A percentile compares a stretch with the other conserved stretches of the same genome.
Evolutionary conservation across 2,888 invertebrate species (phyloP).

Genomic region (Baronia brevicornis): DNA sequence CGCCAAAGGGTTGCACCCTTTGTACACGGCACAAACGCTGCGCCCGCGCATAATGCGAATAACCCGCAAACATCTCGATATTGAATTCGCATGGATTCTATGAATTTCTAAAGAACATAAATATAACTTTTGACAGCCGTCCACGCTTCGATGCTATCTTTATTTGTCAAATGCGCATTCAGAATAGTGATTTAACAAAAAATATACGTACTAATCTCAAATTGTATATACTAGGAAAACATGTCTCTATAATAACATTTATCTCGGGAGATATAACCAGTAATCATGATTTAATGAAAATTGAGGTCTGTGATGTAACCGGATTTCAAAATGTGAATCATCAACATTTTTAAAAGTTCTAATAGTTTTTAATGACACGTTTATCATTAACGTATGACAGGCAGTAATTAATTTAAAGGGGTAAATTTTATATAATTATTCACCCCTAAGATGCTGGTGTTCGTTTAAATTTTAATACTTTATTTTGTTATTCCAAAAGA

Average conservation of each 20-base stretch:
- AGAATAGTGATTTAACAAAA: constrained; percentile 45
- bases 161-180: constrained; percentile 60
- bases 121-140: constrained; percentile 73
- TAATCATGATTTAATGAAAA: constrained; percentile 65
- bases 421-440: constrained; percentile 31
- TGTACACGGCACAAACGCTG: constrained; percentile 46
- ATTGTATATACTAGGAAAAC: constrained; percentile 6
- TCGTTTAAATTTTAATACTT: constrained; percentile 14
- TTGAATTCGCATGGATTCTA: constrained; percentile 66
- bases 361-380: constrained; percentile 68
- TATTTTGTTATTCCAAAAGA: constrained; percentile 8
- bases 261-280: constrained; percentile 30
- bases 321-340: constrained; percentile 37
- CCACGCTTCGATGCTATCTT: constrained; percentile 60
- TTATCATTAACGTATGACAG: constrained; percentile 60
- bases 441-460: constrained; percentile 9
- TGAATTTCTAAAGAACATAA: constrained; percentile 75
- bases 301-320: constrained; percentile 48
- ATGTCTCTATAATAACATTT: no score
- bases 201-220: constrained; percentile 26
- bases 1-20: constrained; percentile 69
- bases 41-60: constrained; percentile 48
- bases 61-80: constrained; percentile 64
- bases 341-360: constrained; percentile 53
- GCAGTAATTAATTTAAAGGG: constrained; percentile 58